A percentile compares a stretch with the other conserved stretches of the same genome.
Evolutionary conservation across 2,113 vertebrate species (phyloP).

Genomic region (Agapornis roseicollis): DNA sequence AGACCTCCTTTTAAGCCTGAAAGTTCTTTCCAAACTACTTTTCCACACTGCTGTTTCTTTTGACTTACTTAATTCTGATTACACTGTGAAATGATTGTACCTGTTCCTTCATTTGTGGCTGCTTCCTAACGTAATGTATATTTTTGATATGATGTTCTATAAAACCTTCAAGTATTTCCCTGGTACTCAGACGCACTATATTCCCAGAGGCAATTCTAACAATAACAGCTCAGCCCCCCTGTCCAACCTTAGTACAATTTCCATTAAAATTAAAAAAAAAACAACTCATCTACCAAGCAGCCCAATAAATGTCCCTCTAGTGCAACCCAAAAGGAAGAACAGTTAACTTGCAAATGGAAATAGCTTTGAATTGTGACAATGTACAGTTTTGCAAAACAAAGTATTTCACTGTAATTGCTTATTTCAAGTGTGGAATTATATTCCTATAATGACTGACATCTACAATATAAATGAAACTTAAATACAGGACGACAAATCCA

Average conservation of each 20-base stretch:
- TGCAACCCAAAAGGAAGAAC: background rate
- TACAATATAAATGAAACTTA: background rate
- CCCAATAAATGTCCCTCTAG: background rate
- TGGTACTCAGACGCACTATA: background rate
- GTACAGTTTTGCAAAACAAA: background rate
- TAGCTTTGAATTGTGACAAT: background rate
- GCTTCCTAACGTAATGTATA: fast-evolving
- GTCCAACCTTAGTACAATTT: background rate
- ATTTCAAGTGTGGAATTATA: background rate
- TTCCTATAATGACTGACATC: background rate
- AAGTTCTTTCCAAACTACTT: background rate
- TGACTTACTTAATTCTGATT: background rate
- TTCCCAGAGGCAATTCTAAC: background rate
- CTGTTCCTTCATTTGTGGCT: background rate
- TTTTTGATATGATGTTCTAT: background rate
- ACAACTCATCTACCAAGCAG: background rate
- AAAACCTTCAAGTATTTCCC: background rate
- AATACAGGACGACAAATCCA: background rate
- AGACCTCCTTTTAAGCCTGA: background rate
- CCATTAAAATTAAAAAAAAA: background rate
- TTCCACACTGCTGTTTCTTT: background rate
- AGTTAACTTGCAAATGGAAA: background rate
- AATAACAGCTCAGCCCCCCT: background rate
- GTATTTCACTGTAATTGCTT: background rate
- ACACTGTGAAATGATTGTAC: background rate